These are phyloP conservation scores for Altica lythri DNA, from an alignment of 2,888 invertebrate genomes.

Conservation along the genomic window DNA sequence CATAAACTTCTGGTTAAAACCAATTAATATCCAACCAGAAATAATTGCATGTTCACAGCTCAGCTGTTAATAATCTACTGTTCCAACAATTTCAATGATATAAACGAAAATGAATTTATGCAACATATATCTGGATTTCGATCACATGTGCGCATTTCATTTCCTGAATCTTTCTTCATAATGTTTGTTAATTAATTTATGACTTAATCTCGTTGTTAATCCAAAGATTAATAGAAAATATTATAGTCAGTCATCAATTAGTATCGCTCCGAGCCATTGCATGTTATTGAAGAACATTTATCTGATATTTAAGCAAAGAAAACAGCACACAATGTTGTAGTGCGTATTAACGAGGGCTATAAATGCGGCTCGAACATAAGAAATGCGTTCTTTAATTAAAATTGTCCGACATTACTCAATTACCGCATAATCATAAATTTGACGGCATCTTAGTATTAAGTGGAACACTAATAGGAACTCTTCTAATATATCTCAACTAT, in stretches of 20 bases:
- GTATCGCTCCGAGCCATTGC: conserved; percentile 9
- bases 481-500: conserved; percentile 20
- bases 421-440: conserved; percentile 44
- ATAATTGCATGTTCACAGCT: too few species aligned
- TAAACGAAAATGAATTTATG: background rate
- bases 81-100: background rate
- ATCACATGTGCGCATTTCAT: background rate
- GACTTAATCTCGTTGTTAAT: conserved; percentile 15
- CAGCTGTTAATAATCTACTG: too few species aligned
- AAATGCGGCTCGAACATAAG: conserved; percentile 31
- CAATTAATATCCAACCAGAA: too few species aligned
- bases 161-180: background rate
- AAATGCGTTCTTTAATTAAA: conserved; percentile 42
- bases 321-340: conserved; percentile 30
- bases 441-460: conserved; percentile 34
- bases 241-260: conserved; percentile 13
- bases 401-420: conserved; percentile 43
- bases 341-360: conserved; percentile 37
- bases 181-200: conserved; percentile 9
- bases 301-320: conserved; percentile 21
- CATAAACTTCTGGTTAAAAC: too few species aligned
- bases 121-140: background rate
- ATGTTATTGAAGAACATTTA: conserved; percentile 18
- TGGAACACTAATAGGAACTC: conserved; percentile 33
- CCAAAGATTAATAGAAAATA: conserved; percentile 9